Conservation (phyloP, 2,797 vertebrate genomes). For the Orestias chungarensis region DNA sequence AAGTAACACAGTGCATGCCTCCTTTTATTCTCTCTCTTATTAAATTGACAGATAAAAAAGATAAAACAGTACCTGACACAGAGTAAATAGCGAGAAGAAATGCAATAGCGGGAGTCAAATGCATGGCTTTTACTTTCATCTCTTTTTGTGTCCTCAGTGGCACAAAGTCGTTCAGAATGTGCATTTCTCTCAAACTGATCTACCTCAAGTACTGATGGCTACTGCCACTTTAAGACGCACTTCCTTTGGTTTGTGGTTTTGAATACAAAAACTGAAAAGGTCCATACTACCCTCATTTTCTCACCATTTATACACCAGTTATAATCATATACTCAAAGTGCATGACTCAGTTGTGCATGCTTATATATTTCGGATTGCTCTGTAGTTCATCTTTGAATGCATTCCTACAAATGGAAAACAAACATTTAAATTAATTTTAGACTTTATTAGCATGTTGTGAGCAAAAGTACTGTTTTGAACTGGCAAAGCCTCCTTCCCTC, state of each 20-base stretch:
- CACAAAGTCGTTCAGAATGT: background rate
- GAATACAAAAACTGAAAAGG: background rate
- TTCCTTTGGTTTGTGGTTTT: background rate
- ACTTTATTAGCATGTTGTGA: background rate
- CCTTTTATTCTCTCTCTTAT: background rate
- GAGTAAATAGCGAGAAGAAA: background rate
- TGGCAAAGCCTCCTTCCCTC: too few species aligned
- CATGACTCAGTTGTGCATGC: background rate
- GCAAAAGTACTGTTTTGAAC: too few species aligned
- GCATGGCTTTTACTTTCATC: background rate
- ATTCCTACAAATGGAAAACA: background rate
- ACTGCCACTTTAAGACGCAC: background rate
- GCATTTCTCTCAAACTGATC: background rate
- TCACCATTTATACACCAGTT: background rate
- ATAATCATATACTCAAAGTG: background rate
- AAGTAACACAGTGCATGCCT: background rate
- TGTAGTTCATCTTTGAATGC: background rate
- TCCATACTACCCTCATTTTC: background rate
- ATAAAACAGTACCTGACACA: background rate
- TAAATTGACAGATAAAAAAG: background rate
- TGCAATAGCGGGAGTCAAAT: background rate
- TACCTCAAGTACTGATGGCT: background rate
- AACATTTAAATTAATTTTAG: background rate
- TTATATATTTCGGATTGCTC: background rate
- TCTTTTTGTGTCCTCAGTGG: background rate